phyloP scores from a whole-genome alignment of 1,140 invertebrate genomes.

The Radopholus similis region DNA sequence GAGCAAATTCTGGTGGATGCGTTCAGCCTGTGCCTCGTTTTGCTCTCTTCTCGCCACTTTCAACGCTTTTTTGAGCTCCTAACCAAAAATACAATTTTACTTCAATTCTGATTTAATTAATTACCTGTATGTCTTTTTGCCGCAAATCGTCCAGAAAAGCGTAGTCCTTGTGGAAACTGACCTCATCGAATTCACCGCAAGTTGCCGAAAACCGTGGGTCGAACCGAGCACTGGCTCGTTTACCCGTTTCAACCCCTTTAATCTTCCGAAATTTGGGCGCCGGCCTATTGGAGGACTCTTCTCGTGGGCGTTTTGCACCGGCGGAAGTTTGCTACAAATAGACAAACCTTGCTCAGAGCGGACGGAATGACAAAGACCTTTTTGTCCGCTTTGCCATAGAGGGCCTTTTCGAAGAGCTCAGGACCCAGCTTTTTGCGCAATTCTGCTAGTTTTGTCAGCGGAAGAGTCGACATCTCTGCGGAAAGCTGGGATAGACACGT shows the following conservation, averaged over 20 bases:
- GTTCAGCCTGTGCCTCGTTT: conserved; percentile 6
- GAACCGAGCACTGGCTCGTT: conserved; percentile 6
- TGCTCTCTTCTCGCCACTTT: conserved; percentile 3
- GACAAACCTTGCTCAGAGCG: too few relatives aligned
- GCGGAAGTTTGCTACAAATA: too few relatives aligned
- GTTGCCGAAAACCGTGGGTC: conserved; percentile 23
- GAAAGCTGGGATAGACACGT: too few relatives aligned
- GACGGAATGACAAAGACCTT: too few relatives aligned
- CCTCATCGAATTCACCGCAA: conserved; percentile 21
- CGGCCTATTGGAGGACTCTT: conserved; percentile 17
- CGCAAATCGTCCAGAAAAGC: conserved; percentile 25
- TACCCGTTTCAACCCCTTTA: conserved; percentile 8
- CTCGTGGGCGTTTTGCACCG: conserved; percentile 13
- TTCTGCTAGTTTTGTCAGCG: too few relatives aligned
- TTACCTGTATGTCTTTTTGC: conserved; percentile 23
- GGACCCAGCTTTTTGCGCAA: too few relatives aligned
- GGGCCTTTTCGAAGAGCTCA: too few relatives aligned
- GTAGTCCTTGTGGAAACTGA: conserved; percentile 22
- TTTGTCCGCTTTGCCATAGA: too few relatives aligned
- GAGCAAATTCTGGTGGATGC: conserved; percentile 22
- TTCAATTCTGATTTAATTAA: neutral
- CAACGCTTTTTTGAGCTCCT: conserved; percentile 24
- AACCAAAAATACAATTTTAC: conserved; percentile 3
- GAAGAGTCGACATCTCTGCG: too few relatives aligned
- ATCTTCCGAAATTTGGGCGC: conserved; percentile 15